phyloP scores from a whole-genome alignment of 2,888 invertebrate genomes.

The Oxytorus armatus region DNA sequence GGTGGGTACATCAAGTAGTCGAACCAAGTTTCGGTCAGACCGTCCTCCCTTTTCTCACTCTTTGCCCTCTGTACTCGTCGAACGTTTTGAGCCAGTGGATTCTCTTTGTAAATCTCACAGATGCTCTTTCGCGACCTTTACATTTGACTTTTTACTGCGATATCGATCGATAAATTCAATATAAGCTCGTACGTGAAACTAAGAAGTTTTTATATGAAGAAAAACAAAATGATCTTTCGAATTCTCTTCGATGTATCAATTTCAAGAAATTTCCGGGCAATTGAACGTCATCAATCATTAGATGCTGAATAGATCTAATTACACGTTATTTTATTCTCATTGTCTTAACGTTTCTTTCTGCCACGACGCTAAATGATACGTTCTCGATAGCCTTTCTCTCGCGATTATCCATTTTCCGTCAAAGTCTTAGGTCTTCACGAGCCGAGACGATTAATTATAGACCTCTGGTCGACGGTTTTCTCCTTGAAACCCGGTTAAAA shows the following conservation, averaged over 20 bases:
- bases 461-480: constrained; percentile 62
- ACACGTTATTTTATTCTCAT: not conserved
- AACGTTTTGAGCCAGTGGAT: not conserved
- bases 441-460: constrained; percentile 78
- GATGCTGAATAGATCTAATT: too few relatives aligned
- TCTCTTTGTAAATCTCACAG: too few relatives aligned
- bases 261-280: too few relatives aligned
- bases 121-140: too few relatives aligned
- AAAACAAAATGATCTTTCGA: too few relatives aligned
- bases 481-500: constrained; percentile 70
- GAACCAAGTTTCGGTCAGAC: constrained; percentile 49
- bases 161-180: too few relatives aligned
- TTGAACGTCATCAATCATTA: too few relatives aligned
- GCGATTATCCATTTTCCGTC: constrained; percentile 46
- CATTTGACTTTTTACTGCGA: too few relatives aligned
- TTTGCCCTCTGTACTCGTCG: not conserved
- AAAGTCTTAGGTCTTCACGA: constrained; percentile 36
- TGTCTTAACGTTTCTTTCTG: not conserved
- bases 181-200: too few relatives aligned
- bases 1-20: constrained; percentile 48
- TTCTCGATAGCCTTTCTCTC: not conserved
- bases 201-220: too few relatives aligned
- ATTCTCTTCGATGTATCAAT: too few relatives aligned
- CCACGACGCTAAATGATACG: constrained; percentile 27
- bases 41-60: constrained; percentile 2